Conservation (phyloP, 2,888 invertebrate species). For the Drosophila tripunctata region DNA sequence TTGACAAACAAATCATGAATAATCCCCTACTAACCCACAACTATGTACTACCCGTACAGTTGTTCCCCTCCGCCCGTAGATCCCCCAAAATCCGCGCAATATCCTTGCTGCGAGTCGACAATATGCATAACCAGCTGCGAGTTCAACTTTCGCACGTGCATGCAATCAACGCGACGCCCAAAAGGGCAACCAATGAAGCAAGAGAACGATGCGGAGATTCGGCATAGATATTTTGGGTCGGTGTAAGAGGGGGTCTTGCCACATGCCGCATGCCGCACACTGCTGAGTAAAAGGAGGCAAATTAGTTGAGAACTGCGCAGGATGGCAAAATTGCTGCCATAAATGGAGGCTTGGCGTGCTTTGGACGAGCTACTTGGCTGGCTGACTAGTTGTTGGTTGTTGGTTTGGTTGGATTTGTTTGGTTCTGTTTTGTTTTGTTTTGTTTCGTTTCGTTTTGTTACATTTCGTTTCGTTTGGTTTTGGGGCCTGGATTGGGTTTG, state of each 20-base stretch:
- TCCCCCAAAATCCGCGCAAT: background rate
- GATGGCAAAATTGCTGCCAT: conserved; percentile 62
- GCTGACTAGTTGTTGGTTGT: background rate
- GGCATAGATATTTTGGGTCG: no score
- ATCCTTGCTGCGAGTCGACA: background rate
- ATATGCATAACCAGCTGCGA: conserved; percentile 22
- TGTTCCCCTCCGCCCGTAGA: background rate
- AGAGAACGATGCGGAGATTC: background rate
- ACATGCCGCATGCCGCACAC: background rate
- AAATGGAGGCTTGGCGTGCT: conserved; percentile 59
- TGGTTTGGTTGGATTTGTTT: background rate
- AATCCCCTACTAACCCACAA: no score
- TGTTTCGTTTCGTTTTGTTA: background rate
- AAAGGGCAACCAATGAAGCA: conserved; percentile 18
- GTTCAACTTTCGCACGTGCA: conserved; percentile 54
- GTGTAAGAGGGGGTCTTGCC: background rate
- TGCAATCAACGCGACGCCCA: conserved; percentile 56
- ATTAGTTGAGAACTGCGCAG: conserved; percentile 67
- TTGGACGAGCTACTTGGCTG: conserved; percentile 6
- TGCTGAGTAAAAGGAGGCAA: conserved; percentile 36
- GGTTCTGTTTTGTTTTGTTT: background rate
- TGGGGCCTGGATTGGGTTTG: background rate
- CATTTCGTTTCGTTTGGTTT: background rate
- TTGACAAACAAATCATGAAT: conserved; percentile 9
- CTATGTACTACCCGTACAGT: no score